Percentiles rank a stretch among this genome's conserved stretches.
phyloP scores from a whole-genome alignment of 92 coral and sea anemone species.

The Epizoanthus ramosus region DNA sequence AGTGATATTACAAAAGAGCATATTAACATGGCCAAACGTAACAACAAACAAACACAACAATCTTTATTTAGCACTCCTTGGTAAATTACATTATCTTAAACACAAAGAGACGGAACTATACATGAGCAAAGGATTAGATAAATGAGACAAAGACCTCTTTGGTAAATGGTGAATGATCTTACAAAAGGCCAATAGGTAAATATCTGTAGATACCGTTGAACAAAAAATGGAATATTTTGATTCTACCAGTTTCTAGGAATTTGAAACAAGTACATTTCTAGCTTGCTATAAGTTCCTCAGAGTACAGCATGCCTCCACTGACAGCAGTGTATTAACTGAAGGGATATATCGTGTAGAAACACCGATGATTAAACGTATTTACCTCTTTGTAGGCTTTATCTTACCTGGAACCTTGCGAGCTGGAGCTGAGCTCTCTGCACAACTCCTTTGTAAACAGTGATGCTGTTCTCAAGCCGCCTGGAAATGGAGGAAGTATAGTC shows the following conservation, averaged over 20 bases:
- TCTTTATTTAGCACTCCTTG: too few relatives aligned
- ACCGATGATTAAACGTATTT: too few relatives aligned
- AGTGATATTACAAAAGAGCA: background rate
- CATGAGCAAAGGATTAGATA: background rate
- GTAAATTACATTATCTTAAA: too few relatives aligned
- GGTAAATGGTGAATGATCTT: too few relatives aligned
- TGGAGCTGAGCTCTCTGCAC: slow-evolving; percentile 96
- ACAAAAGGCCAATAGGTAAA: background rate
- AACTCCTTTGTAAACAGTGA: slow-evolving; percentile 88
- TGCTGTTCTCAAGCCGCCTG: slow-evolving; percentile 95
- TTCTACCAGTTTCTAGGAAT: background rate
- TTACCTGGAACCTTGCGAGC: slow-evolving; percentile 95
- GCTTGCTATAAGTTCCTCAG: too few relatives aligned
- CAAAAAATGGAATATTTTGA: background rate
- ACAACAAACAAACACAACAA: too few relatives aligned
- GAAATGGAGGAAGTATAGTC: background rate
- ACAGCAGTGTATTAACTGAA: too few relatives aligned
- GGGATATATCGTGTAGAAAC: too few relatives aligned
- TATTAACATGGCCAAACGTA: background rate
- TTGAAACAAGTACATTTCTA: background rate
- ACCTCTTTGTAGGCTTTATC: background rate
- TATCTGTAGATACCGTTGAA: background rate
- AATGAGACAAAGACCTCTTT: background rate
- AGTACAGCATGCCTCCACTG: too few relatives aligned
- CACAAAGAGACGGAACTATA: too few relatives aligned